Conservation (phyloP, 2,888 invertebrate genomes). For the Alentia gelatinosa region DNA sequence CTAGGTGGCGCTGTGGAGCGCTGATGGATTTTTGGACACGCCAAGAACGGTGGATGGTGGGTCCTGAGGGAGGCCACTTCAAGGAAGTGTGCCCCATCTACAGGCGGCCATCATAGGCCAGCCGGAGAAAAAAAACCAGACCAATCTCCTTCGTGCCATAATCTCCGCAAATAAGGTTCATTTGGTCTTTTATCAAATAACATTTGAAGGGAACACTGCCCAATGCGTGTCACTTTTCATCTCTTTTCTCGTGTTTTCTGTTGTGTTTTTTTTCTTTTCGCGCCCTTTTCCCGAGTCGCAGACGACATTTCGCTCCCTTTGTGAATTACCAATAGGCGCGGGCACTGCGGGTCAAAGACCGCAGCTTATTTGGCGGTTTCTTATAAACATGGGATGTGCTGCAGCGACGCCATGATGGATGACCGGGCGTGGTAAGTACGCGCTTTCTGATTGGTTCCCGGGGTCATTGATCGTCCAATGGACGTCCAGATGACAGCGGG, state of each 20-base stretch:
- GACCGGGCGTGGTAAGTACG: slow-evolving; percentile 51
- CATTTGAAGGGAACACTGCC: not conserved
- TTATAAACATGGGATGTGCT: slow-evolving; percentile 35
- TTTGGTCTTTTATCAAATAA: not conserved
- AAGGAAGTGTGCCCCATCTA: not conserved
- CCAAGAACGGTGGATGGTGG: not conserved
- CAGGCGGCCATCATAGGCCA: too few species aligned
- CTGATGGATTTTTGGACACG: not conserved
- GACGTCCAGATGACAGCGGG: slow-evolving; percentile 48
- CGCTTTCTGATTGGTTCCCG: slow-evolving; percentile 49
- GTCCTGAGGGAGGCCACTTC: not conserved
- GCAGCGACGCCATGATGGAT: slow-evolving; percentile 10
- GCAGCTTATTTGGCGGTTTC: not conserved
- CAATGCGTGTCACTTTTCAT: not conserved
- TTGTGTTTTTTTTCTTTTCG: not conserved
- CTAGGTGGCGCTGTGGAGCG: not conserved
- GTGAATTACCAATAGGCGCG: slow-evolving; percentile 42
- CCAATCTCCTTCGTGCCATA: not conserved
- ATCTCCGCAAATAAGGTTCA: not conserved
- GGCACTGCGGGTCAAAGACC: slow-evolving; percentile 29
- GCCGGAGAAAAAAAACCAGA: not conserved
- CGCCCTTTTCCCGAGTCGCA: not conserved
- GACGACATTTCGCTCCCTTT: slow-evolving; percentile 4
- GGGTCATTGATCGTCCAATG: slow-evolving; percentile 51
- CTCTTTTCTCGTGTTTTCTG: not conserved